Conservation (phyloP, 1,140 invertebrate genomes). For the Saccostrea glomerata region DNA sequence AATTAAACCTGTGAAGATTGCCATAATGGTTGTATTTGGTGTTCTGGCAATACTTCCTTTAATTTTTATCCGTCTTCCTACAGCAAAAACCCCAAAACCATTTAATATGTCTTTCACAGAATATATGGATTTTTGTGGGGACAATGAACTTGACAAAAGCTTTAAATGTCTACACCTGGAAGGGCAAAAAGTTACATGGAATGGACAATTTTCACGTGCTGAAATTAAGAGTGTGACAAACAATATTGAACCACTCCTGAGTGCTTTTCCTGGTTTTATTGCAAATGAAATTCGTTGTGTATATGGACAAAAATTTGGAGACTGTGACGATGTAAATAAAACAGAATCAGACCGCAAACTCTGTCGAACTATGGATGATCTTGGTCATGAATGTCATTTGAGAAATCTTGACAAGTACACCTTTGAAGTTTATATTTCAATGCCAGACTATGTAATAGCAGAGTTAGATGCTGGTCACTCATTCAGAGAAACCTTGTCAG, state of each 20-base stretch:
- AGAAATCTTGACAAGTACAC: constrained; percentile 64
- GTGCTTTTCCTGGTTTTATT: constrained; percentile 67
- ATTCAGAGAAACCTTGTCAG: constrained; percentile 62
- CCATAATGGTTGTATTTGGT: constrained; percentile 70
- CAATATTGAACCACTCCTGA: constrained; percentile 65
- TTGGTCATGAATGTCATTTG: constrained; percentile 66
- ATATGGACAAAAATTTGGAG: constrained; percentile 67
- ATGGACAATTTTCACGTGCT: constrained; percentile 59
- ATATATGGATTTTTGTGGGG: constrained; percentile 63
- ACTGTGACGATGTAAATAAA: constrained; percentile 60
- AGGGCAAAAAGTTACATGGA: constrained; percentile 69
- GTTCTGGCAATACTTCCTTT: constrained; percentile 69
- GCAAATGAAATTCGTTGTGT: constrained; percentile 68
- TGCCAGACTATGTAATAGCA: background rate
- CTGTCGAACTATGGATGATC: constrained; percentile 64
- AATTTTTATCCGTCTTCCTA: constrained; percentile 68
- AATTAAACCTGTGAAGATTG: constrained; percentile 64
- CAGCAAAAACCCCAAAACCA: constrained; percentile 48
- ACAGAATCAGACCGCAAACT: constrained; percentile 54
- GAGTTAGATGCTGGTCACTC: constrained; percentile 63
- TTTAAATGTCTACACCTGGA: constrained; percentile 66
- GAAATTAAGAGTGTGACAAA: constrained; percentile 70
- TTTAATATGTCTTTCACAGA: constrained; percentile 61
- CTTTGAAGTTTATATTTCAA: constrained; percentile 55
- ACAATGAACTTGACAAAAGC: constrained; percentile 53